These are phyloP conservation scores for Alviniconcha strummeri DNA, from an alignment of 2,888 invertebrate species.

Conservation along the genomic window DNA sequence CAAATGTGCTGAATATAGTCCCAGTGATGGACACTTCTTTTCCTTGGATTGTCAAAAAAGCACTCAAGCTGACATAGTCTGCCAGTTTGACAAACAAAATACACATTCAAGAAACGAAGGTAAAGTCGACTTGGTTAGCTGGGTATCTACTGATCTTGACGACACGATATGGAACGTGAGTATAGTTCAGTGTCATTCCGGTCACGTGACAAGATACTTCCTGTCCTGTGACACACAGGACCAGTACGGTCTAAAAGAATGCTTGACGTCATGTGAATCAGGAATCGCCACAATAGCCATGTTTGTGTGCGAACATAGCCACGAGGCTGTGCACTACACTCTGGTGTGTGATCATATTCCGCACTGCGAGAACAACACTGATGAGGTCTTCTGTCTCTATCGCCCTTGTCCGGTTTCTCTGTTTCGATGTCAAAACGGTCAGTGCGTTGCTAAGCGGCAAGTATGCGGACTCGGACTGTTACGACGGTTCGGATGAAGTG, in stretches of 20 bases:
- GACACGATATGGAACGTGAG: not conserved
- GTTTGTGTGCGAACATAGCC: not conserved
- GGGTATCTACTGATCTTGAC: not conserved
- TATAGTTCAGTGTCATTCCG: not conserved
- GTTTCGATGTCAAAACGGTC: not conserved
- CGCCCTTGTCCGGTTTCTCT: not conserved
- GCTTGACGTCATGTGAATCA: not conserved
- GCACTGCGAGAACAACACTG: not conserved
- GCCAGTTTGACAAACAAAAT: too few species aligned
- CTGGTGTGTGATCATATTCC: not conserved
- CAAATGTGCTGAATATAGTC: not conserved
- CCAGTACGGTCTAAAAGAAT: not conserved
- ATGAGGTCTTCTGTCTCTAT: conserved; percentile 9
- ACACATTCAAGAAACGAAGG: too few species aligned
- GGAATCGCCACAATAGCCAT: too few species aligned
- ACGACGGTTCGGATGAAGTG: not conserved
- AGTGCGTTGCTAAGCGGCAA: not conserved
- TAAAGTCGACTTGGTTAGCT: not conserved
- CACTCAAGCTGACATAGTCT: too few species aligned
- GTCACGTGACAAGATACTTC: not conserved
- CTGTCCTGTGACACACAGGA: not conserved
- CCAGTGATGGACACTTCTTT: too few species aligned
- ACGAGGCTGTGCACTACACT: not conserved
- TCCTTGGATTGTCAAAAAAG: too few species aligned
- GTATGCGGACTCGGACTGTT: not conserved